Percentiles rank a stretch among this genome's conserved stretches.
Conservation (phyloP, 1,140 invertebrate genomes). For the Caenorhabditis briggsae region DNA sequence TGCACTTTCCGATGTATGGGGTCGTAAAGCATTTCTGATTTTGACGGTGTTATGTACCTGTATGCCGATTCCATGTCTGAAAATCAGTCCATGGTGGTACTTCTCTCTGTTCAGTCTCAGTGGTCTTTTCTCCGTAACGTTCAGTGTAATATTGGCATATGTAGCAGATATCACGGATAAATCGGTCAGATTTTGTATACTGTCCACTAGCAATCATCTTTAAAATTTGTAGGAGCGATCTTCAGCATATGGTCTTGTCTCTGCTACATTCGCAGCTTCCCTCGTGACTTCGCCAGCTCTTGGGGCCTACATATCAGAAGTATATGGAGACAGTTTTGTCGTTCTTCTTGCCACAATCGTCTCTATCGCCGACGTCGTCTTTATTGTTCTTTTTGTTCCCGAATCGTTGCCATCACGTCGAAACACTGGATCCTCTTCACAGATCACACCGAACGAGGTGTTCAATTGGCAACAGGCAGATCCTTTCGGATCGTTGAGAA, state of each 20-base stretch:
- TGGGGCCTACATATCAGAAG: constrained; percentile 90
- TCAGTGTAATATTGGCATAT: constrained; percentile 96
- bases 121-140: constrained; percentile 97
- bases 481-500: constrained; percentile 91
- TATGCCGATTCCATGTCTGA: constrained; percentile 97
- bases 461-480: constrained; percentile 90
- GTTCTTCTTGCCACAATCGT: constrained; percentile 95
- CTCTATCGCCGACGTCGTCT: constrained; percentile 94
- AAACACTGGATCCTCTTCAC: constrained; percentile 79
- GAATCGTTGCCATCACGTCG: constrained; percentile 95
- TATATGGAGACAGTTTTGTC: constrained; percentile 91
- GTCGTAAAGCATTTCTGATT: constrained; percentile 95
- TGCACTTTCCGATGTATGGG: constrained; percentile 96
- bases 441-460: constrained; percentile 67
- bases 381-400: constrained; percentile 96
- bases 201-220: neutral
- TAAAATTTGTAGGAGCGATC: constrained; percentile 85
- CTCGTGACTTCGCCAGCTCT: constrained; percentile 95
- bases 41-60: constrained; percentile 99
- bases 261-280: constrained; percentile 98
- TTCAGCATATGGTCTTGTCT: constrained; percentile 94
- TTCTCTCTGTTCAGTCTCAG: constrained; percentile 99
- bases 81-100: constrained; percentile 99
- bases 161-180: constrained; percentile 99
- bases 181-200: constrained; percentile 16